A percentile compares a stretch with the other conserved stretches of the same genome.
Evolutionary conservation across 2,797 vertebrate species (phyloP).

Genomic region (Vipera ursinii): DNA sequence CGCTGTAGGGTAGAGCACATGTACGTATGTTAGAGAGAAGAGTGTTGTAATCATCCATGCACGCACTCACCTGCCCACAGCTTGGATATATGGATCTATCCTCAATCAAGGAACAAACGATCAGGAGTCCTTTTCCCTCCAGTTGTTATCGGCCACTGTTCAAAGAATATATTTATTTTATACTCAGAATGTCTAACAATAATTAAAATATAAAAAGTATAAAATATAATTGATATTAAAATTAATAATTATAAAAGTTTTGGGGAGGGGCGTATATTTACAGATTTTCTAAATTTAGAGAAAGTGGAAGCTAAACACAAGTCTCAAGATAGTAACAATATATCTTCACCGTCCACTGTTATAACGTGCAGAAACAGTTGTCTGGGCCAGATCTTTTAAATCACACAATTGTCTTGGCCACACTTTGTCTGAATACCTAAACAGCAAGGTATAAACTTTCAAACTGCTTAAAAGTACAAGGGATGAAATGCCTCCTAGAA

Average conservation of each 20-base stretch:
- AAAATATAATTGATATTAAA: neutral
- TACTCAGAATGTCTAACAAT: neutral
- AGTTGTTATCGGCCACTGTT: neutral
- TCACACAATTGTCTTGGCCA: neutral
- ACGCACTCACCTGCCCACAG: too few species aligned
- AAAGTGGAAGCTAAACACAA: neutral
- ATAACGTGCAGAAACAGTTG: neutral
- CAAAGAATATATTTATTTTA: neutral
- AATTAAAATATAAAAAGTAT: neutral
- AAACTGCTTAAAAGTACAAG: neutral
- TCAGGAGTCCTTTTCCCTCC: neutral
- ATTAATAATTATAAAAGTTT: neutral
- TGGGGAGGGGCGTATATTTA: neutral
- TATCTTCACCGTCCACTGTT: neutral
- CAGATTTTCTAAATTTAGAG: neutral
- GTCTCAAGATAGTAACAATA: neutral
- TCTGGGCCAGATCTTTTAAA: neutral
- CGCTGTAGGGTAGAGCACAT: neutral
- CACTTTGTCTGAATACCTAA: neutral
- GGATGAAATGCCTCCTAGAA: slow-evolving; percentile 15
- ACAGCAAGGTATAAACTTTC: neutral
- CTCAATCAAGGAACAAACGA: neutral
- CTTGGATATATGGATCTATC: slow-evolving; percentile 6
- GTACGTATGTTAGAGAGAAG: neutral
- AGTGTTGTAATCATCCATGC: neutral